phyloP scores from a whole-genome alignment of 30 jellyfish, hydroid and myxozoan genomes.

The Chrysaora quinquecirrha region DNA sequence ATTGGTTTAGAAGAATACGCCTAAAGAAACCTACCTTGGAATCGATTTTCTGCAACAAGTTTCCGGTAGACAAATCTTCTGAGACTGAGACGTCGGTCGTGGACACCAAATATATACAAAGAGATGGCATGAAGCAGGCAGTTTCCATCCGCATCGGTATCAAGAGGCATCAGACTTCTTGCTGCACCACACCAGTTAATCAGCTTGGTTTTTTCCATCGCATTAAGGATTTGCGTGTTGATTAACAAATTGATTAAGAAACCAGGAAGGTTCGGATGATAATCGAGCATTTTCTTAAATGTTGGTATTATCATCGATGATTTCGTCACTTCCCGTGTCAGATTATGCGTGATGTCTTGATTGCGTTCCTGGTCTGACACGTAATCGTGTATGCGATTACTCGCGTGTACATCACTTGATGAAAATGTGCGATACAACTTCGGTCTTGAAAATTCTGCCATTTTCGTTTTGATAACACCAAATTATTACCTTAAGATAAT shows the following conservation, averaged over 20 bases:
- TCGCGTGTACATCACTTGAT: constrained; percentile 61
- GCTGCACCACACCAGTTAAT: constrained; percentile 77
- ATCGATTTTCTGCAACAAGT: constrained; percentile 32
- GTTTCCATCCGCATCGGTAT: constrained; percentile 80
- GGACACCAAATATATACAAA: constrained; percentile 80
- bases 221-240: constrained; percentile 4
- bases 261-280: constrained; percentile 9
- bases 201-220: constrained; percentile 35
- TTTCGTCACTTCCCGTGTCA: constrained; percentile 76
- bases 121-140: constrained; percentile 79
- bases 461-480: too few relatives aligned
- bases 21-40: constrained; percentile 22
- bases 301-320: constrained; percentile 82
- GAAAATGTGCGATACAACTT: constrained; percentile 64
- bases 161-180: constrained; percentile 69
- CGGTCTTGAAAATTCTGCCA: constrained; percentile 20
- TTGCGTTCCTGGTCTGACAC: constrained; percentile 45
- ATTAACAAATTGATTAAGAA: constrained; percentile 33
- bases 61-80: constrained; percentile 50
- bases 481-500: too few relatives aligned
- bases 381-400: constrained; percentile 59
- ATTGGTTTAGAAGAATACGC: too few relatives aligned
- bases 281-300: not conserved
- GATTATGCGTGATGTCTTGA: constrained; percentile 5
- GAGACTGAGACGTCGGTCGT: constrained; percentile 65